Conservation (phyloP, 2,888 invertebrate genomes). For the Chironomus riparius region DNA sequence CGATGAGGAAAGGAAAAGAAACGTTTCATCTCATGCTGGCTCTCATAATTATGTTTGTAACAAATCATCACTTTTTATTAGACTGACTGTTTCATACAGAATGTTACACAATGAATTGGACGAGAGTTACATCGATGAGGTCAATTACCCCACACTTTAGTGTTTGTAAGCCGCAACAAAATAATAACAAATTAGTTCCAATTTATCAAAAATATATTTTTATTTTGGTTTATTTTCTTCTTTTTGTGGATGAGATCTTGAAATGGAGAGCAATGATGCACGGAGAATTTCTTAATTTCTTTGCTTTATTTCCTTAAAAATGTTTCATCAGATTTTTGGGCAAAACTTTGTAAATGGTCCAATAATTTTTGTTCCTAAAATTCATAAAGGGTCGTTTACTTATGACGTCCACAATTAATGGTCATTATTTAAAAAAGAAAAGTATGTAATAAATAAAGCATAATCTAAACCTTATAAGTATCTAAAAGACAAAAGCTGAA, state of each 20-base stretch:
- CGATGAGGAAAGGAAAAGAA: neutral
- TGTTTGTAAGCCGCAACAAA: neutral
- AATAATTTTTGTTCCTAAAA: too few species aligned
- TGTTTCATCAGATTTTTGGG: neutral
- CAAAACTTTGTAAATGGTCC: too few species aligned
- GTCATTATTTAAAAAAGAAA: too few species aligned
- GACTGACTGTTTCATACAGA: neutral
- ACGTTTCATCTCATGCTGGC: neutral
- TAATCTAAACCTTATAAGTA: too few species aligned
- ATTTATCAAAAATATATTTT: neutral
- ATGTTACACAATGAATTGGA: too few species aligned
- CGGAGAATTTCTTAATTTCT: neutral
- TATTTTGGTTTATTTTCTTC: neutral
- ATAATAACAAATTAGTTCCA: slow-evolving; percentile 6
- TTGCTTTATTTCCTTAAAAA: neutral
- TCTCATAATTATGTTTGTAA: slow-evolving; percentile 8
- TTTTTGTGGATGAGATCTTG: too few species aligned
- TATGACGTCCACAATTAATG: too few species aligned
- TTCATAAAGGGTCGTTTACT: too few species aligned
- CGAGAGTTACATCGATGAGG: neutral
- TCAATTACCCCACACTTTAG: neutral
- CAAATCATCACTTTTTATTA: slow-evolving; percentile 8
- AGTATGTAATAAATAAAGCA: too few species aligned
- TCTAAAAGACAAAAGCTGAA: too few species aligned
- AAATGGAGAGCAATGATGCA: too few species aligned